Evolutionary conservation across 2,888 invertebrate genomes (phyloP), one percentile per base, ranked within the genome.

Genomic region (Troides oblongomaculatus): DNA sequence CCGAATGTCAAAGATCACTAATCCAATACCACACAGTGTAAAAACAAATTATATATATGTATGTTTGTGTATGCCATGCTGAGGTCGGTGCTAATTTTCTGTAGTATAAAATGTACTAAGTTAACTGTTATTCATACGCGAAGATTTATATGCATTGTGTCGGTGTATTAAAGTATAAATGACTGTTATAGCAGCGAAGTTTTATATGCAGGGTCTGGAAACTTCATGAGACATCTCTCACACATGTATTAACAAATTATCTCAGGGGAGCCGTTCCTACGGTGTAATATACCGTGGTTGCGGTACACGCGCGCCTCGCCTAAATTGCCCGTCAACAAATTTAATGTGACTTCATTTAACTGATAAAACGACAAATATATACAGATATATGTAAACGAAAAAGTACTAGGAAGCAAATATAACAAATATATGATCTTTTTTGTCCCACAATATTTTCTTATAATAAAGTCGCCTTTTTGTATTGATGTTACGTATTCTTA

Each of bases 281-380:
- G 73, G 74, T 80, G 74, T 80, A 78, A 83, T 81, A 80, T 79
- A 81, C 76, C 80, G 72, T 78, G 80, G 81, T 76, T 75, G 72
- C 72, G 73, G 75, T 76, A 76, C 79, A 78, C 78, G 79, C 81
- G 82, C 80, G 79, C 78, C 79, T 75, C 74, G 81, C 84, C 84
- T 84, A 88, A 87, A 88, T 88, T 87, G 82, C 84, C 84, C 85
- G 84, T 86, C 88, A 87, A 85, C 86, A 85, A 86, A 86, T 79
- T 87, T 78, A 84, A 88, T 85, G 83, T 81, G 74, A 79, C 78
- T 81, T 80, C 78, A 78, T 78, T 75, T 75, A 73, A 71, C 69
- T 72, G 72, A 71, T 67, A 72, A 66, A 65, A 69, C 67, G 71
- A 71, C 68, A 66, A 71, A 66, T 66, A 64, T 64, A 14, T 63